A percentile compares a stretch with the other conserved stretches of the same genome.
Conservation (phyloP, 2,888 invertebrate genomes). For the Germaria angustata region DNA sequence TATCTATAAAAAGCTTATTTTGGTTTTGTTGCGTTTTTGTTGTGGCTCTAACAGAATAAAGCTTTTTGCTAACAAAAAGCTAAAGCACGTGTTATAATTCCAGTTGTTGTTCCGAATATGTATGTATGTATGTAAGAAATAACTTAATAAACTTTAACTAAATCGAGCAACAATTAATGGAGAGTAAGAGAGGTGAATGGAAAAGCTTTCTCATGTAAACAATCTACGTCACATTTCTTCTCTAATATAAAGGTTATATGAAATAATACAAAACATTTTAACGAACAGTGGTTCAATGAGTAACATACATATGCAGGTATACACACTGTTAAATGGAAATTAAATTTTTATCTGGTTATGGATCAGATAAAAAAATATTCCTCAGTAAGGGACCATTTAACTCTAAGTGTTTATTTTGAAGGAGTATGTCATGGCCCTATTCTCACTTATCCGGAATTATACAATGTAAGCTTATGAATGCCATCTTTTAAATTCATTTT, state of each 20-base stretch:
- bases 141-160: constrained; percentile 20
- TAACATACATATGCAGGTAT: too few species aligned
- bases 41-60: not conserved
- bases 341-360: too few species aligned
- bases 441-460: too few species aligned
- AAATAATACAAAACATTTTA: not conserved
- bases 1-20: constrained; percentile 25
- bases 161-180: constrained; percentile 52
- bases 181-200: constrained; percentile 27
- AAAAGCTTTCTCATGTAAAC: constrained; percentile 47
- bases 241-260: not conserved
- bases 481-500: too few species aligned
- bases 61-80: constrained; percentile 57
- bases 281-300: constrained; percentile 38
- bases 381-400: too few species aligned
- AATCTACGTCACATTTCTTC: constrained; percentile 62
- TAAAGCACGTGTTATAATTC: constrained; percentile 57
- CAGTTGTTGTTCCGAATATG: constrained; percentile 28
- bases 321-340: too few species aligned
- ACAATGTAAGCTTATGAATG: too few species aligned
- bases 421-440: too few species aligned
- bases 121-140: constrained; percentile 20
- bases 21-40: not conserved
- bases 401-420: too few species aligned
- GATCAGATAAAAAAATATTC: too few species aligned